Evolutionary conservation across 1,140 invertebrate genomes (phyloP).

Genomic region (Danaus melanippus): DNA sequence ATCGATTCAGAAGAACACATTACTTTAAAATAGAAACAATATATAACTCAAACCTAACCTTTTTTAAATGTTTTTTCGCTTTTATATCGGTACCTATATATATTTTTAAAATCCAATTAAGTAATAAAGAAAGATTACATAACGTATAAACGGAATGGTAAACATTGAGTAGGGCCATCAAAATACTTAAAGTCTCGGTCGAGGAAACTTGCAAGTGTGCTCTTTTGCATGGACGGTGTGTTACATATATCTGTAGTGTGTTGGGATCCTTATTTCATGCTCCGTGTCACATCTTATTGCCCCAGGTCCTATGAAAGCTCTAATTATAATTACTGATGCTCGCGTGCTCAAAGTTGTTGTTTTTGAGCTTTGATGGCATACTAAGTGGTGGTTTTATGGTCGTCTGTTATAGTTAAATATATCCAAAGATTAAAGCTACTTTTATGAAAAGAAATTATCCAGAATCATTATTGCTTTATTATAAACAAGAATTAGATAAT

Average conservation of each 20-base stretch:
- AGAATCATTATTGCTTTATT: too few species aligned
- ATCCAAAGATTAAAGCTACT: too few species aligned
- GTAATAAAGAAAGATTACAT: too few species aligned
- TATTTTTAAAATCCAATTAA: too few species aligned
- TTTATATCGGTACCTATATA: too few species aligned
- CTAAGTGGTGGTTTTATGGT: conserved; percentile 19
- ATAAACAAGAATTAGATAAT: too few species aligned
- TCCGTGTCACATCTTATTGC: conserved; percentile 62
- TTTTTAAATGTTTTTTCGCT: too few species aligned
- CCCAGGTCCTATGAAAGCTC: conserved; percentile 41
- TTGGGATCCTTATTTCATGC: conserved; percentile 60
- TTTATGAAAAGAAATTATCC: too few species aligned
- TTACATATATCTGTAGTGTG: conserved; percentile 12
- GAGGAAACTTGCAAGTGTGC: conserved; percentile 35
- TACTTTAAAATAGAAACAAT: too few species aligned
- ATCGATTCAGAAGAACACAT: too few species aligned
- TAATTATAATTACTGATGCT: conserved; percentile 66
- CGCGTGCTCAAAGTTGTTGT: conserved; percentile 54
- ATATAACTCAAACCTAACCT: too few species aligned
- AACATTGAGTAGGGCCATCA: neutral
- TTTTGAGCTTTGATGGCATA: conserved; percentile 36
- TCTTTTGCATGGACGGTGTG: conserved; percentile 52
- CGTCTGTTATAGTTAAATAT: too few species aligned
- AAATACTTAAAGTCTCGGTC: conserved; percentile 18
- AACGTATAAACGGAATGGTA: conserved; percentile 1